Evolutionary conservation across 2,113 vertebrate genomes (phyloP), one percentile per base, ranked within the genome.

Genomic region (Cervus canadensis): DNA sequence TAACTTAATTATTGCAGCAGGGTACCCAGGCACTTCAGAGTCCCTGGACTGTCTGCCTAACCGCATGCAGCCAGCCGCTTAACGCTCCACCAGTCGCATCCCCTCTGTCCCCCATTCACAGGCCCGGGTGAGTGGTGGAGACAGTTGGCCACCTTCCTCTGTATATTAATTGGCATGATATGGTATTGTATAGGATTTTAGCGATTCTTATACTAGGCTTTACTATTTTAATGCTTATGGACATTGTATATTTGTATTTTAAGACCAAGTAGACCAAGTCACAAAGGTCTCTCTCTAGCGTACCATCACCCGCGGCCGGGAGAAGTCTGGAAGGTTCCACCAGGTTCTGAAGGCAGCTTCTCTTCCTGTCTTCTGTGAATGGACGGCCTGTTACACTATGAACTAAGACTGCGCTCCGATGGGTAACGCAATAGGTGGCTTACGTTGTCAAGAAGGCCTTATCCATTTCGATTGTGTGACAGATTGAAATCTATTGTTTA

Each of bases 201-300:
- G 98, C 97, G 89, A 82, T 98, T 98, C 97, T 95, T 95, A 95
- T 36, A 36, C 98, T 97, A 98, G 98, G 98, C 98, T 98, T 98
- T 98, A 94, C 98, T 98, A 97, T 87, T 98, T 98, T 97, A 52
- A 97, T 95, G 98, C 98, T 98, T 97, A 96, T 93, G 98, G 98
- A 98, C 98, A 97, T 93, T 98, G 98, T 98, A 98, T 97, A 98
- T 99, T 98, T 98, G 98, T 98, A 98, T 98, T 97, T 98, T 98
- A 98, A 98, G 98, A 99, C 98, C 98, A 97, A 98, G 98, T 96
- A 99, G 98, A 98, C 98, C 97, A 98, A 98, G 97, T 98, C 97
- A 95, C 95, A 98, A 98, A 90, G 95, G 86, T 98, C 81, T 97
- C 97, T 98, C 98, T 97, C 91, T 96, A 95, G 98, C 92, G 97